Evolutionary conservation across 2,888 invertebrate species (phyloP).

Genomic region (Orchesella flavescens): DNA sequence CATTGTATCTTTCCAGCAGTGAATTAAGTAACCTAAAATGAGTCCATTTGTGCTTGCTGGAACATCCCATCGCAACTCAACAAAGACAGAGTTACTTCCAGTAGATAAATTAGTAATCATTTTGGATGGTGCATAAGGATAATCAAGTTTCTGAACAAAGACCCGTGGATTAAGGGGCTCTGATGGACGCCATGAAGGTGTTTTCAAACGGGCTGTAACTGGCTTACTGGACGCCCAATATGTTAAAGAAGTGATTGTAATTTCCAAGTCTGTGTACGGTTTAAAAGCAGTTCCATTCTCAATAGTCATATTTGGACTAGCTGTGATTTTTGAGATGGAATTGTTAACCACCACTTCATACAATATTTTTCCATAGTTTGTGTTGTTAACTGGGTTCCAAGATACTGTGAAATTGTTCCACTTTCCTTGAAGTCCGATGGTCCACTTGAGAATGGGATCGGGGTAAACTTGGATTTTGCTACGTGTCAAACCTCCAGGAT

Average conservation of each 20-base stretch:
- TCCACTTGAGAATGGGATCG: slow-evolving; percentile 80
- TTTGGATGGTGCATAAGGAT: slow-evolving; percentile 67
- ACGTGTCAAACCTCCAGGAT: slow-evolving; percentile 74
- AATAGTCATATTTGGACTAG: slow-evolving; percentile 73
- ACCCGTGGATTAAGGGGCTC: slow-evolving; percentile 83
- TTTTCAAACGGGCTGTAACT: slow-evolving; percentile 78
- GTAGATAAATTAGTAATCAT: slow-evolving; percentile 62
- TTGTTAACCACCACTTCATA: slow-evolving; percentile 78
- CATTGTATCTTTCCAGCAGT: slow-evolving; percentile 79
- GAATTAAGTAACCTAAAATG: slow-evolving; percentile 82
- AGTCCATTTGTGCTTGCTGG: slow-evolving; percentile 85
- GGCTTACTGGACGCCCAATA: slow-evolving; percentile 87
- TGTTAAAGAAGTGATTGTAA: slow-evolving; percentile 86
- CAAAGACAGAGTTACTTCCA: slow-evolving; percentile 73
- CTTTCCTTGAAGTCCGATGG: slow-evolving; percentile 82
- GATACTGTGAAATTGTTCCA: slow-evolving; percentile 88
- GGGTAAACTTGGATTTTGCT: slow-evolving; percentile 81
- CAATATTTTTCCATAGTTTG: slow-evolving; percentile 86
- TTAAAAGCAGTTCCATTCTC: slow-evolving; percentile 59
- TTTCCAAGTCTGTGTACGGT: slow-evolving; percentile 77
- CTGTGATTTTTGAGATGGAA: slow-evolving; percentile 72
- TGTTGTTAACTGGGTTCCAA: slow-evolving; percentile 84
- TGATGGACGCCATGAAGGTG: slow-evolving; percentile 87
- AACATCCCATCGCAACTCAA: slow-evolving; percentile 86
- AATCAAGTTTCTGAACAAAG: slow-evolving; percentile 77